Evolutionary conservation across 2,888 invertebrate species (phyloP).

Genomic region (Monochamus alternatus): DNA sequence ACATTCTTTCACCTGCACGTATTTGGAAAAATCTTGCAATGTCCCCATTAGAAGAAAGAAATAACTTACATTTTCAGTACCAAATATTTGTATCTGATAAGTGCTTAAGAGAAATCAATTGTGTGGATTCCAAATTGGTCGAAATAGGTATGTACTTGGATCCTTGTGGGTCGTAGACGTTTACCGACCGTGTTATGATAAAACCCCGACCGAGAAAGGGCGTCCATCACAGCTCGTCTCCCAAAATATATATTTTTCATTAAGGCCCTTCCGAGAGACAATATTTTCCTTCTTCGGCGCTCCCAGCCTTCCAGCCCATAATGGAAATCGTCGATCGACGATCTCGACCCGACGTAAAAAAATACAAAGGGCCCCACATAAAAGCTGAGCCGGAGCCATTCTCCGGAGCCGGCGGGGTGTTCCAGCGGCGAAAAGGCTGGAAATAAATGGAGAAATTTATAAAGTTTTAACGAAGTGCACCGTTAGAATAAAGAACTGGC

Average conservation of each 20-base stretch:
- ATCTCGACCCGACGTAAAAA: neutral
- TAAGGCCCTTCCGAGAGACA: neutral
- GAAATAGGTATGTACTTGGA: too few species aligned
- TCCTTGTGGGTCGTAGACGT: too few species aligned
- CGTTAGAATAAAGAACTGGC: constrained; percentile 28
- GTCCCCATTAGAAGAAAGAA: too few species aligned
- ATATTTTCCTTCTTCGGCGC: neutral
- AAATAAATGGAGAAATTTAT: constrained; percentile 28
- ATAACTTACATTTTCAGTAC: too few species aligned
- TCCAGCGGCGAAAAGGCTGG: neutral
- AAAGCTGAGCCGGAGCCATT: neutral
- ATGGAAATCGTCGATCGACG: neutral
- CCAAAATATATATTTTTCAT: neutral
- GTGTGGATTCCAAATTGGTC: too few species aligned
- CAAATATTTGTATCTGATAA: too few species aligned
- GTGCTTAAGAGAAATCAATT: too few species aligned
- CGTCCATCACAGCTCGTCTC: neutral
- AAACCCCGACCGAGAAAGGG: too few species aligned
- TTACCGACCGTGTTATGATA: too few species aligned
- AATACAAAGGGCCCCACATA: neutral
- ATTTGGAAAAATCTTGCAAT: too few species aligned
- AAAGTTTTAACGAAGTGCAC: constrained; percentile 28
- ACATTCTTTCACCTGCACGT: too few species aligned
- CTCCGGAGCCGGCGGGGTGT: neutral
- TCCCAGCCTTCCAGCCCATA: neutral